Evolutionary conservation across 2,888 invertebrate species (phyloP).

Genomic region (Pammene fasciana): DNA sequence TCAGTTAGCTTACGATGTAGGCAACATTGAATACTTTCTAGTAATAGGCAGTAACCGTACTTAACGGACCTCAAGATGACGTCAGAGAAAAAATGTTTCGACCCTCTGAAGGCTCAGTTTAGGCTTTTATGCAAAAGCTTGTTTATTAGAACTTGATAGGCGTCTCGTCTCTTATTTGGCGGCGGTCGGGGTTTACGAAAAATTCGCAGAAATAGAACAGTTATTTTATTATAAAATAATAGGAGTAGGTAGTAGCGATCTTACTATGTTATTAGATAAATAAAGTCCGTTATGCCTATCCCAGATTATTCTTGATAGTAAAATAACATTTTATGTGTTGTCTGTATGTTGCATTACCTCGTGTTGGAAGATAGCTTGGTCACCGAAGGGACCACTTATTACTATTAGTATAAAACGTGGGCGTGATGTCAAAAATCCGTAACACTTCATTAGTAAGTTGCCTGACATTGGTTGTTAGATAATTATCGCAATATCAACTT

Average conservation of each 20-base stretch:
- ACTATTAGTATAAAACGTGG: no score
- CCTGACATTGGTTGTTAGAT: no score
- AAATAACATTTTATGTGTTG: no score
- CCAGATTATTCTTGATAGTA: no score
- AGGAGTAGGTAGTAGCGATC: not conserved
- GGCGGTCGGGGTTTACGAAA: conserved; percentile 16
- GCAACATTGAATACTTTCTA: conserved; percentile 25
- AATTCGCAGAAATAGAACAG: conserved; percentile 15
- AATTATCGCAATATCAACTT: no score
- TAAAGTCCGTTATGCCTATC: no score
- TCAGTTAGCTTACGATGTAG: conserved; percentile 7
- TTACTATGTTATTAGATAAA: no score
- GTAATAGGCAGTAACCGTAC: conserved; percentile 33
- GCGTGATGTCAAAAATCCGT: no score
- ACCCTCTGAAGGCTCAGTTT: conserved; percentile 33
- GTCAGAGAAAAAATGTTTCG: conserved; percentile 23
- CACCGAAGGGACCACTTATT: no score
- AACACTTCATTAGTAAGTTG: no score
- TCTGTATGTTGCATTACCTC: no score
- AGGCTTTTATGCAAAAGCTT: conserved; percentile 38
- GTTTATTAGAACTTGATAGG: conserved; percentile 36
- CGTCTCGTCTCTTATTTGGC: conserved; percentile 9
- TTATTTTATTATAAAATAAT: conserved; percentile 5
- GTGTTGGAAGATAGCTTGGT: no score
- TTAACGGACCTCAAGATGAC: conserved; percentile 28